These are phyloP conservation scores for Bathynomus jamesi DNA, from an alignment of 1,140 invertebrate genomes.

Conservation along the genomic window DNA sequence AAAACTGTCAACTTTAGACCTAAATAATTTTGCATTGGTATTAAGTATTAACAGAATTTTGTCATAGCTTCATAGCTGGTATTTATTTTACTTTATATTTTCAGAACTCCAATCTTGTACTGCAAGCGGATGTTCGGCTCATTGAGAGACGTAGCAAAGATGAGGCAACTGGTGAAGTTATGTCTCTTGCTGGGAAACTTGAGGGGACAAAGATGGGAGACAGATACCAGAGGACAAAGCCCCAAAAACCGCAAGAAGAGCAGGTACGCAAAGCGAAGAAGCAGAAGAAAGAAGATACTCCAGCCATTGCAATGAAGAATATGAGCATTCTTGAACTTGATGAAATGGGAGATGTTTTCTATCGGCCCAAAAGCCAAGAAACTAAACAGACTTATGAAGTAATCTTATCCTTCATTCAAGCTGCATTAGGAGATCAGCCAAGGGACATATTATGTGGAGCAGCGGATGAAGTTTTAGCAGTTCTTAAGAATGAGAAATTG, in stretches of 20 bases:
- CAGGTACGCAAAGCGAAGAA: constrained; percentile 44
- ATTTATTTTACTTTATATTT: constrained; percentile 44
- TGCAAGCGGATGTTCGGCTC: constrained; percentile 96
- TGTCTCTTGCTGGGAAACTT: constrained; percentile 86
- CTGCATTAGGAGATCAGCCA: constrained; percentile 94
- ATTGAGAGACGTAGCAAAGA: constrained; percentile 93
- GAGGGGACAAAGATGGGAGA: constrained; percentile 94
- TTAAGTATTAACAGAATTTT: too few relatives aligned
- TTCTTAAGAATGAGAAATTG: constrained; percentile 89
- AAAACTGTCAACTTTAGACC: too few relatives aligned
- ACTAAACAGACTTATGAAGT: constrained; percentile 96
- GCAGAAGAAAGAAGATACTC: constrained; percentile 80
- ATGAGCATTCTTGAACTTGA: constrained; percentile 53
- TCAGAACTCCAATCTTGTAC: constrained; percentile 98
- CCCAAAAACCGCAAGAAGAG: constrained; percentile 54
- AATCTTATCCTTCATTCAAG: constrained; percentile 91
- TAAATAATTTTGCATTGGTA: too few relatives aligned
- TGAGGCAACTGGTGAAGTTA: constrained; percentile 98
- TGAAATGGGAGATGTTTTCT: constrained; percentile 87
- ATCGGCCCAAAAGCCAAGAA: constrained; percentile 94
- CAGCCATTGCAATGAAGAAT: constrained; percentile 58
- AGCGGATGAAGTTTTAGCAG: constrained; percentile 92
- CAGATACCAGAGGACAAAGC: constrained; percentile 75
- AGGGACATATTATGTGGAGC: constrained; percentile 93
- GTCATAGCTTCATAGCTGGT: too few relatives aligned